These are phyloP conservation scores for Epizoanthus rinbou DNA, from an alignment of 92 coral and sea anemone species.

Conservation along the genomic window DNA sequence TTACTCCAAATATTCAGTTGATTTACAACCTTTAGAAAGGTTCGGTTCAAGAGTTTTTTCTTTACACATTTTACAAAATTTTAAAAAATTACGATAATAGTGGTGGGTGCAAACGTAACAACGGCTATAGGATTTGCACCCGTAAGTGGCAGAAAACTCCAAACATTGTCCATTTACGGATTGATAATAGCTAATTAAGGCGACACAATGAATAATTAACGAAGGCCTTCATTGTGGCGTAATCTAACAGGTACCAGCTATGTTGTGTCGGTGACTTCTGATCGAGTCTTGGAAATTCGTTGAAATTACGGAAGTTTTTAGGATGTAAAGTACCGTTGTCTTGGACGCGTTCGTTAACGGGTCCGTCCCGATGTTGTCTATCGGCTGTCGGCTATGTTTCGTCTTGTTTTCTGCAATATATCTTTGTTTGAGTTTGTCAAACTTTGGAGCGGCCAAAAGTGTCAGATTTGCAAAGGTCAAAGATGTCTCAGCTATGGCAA, in stretches of 20 bases:
- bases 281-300: background rate
- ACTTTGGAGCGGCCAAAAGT: slow-evolving; percentile 3
- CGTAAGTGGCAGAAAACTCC: background rate
- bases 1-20: no score
- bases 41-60: no score
- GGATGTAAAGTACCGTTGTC: background rate
- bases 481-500: slow-evolving; percentile 71
- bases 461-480: slow-evolving; percentile 29
- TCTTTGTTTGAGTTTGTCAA: background rate
- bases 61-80: no score
- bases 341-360: background rate
- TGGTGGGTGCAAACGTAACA: no score
- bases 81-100: no score
- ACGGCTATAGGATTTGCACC: no score
- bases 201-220: slow-evolving; percentile 15
- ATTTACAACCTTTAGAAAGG: no score
- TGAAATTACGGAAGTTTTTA: background rate
- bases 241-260: slow-evolving; percentile 32
- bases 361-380: slow-evolving; percentile 12
- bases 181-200: background rate
- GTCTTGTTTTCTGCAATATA: background rate
- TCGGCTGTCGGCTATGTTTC: slow-evolving; percentile 10
- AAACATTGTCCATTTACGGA: slow-evolving; percentile 1
- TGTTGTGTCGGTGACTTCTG: background rate
- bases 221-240: slow-evolving; percentile 3